Conservation (phyloP, 2,888 invertebrate species). For the Dastarcus helophoroides region DNA sequence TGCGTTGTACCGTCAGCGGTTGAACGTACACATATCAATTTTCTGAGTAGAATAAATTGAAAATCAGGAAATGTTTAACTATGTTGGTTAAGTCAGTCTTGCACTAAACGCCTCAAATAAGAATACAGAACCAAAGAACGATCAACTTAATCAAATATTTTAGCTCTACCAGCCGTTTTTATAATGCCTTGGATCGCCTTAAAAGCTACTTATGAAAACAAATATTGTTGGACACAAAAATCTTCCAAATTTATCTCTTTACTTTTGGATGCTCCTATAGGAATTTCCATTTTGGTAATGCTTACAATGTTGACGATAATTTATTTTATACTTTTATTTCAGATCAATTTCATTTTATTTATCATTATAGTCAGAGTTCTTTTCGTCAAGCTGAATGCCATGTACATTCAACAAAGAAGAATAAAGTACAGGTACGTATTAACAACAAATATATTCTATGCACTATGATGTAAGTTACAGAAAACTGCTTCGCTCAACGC, state of each 20-base stretch:
- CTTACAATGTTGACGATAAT: constrained; percentile 3
- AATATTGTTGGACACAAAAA: constrained; percentile 49
- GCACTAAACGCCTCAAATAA: too few species aligned
- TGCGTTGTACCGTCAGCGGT: too few species aligned
- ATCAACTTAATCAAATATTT: constrained; percentile 10
- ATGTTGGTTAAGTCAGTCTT: too few species aligned
- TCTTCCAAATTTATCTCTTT: constrained; percentile 39
- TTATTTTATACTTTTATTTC: constrained; percentile 19
- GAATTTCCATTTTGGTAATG: constrained; percentile 46
- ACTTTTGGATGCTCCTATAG: constrained; percentile 46
- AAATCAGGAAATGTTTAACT: too few species aligned
- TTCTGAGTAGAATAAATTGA: too few species aligned
- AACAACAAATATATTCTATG: background rate
- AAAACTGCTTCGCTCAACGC: constrained; percentile 49
- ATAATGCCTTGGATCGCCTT: constrained; percentile 48
- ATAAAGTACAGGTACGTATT: constrained; percentile 45
- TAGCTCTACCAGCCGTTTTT: constrained; percentile 46
- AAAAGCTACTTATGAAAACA: constrained; percentile 40
- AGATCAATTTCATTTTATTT: constrained; percentile 54
- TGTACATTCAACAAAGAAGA: constrained; percentile 44
- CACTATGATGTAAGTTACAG: constrained; percentile 30
- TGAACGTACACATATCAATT: too few species aligned
- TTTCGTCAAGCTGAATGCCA: constrained; percentile 44
- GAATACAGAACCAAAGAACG: too few species aligned
- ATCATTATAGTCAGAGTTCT: constrained; percentile 47